phyloP scores from a whole-genome alignment of 2,797 vertebrate species.

The Eulemur mongoz region DNA sequence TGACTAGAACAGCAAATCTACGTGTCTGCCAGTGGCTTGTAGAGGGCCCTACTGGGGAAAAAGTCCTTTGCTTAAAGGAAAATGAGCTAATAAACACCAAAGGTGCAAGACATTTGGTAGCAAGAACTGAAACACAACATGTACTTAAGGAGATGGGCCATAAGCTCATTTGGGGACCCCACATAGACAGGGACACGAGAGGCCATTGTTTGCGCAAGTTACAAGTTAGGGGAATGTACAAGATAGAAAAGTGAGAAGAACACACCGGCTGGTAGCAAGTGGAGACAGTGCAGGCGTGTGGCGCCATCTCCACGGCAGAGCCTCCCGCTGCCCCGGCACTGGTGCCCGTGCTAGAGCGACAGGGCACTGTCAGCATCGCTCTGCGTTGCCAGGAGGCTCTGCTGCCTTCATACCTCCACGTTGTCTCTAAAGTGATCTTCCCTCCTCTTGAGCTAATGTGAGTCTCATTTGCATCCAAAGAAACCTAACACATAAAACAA shows the following conservation, averaged over 20 bases:
- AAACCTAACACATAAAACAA: background rate
- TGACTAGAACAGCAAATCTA: background rate
- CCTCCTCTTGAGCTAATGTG: background rate
- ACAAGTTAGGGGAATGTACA: background rate
- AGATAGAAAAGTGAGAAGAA: background rate
- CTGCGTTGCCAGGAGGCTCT: no score
- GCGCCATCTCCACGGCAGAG: rapidly evolving
- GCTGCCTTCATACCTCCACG: background rate
- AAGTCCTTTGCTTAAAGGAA: background rate
- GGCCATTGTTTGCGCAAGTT: background rate
- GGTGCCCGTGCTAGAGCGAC: no score
- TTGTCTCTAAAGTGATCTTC: background rate
- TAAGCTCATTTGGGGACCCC: background rate
- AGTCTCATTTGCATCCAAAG: background rate
- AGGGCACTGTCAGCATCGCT: background rate
- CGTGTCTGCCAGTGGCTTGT: background rate
- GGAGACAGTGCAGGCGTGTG: rapidly evolving
- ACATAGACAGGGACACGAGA: background rate
- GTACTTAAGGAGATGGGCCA: background rate
- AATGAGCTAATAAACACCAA: background rate
- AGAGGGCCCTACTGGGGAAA: background rate
- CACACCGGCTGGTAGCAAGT: rapidly evolving
- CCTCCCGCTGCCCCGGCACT: background rate
- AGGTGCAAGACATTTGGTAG: background rate
- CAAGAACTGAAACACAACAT: background rate